A percentile compares a stretch with the other conserved stretches of the same genome.
Conservation (phyloP, 2,888 invertebrate species). For the Drosophila neotestacea region DNA sequence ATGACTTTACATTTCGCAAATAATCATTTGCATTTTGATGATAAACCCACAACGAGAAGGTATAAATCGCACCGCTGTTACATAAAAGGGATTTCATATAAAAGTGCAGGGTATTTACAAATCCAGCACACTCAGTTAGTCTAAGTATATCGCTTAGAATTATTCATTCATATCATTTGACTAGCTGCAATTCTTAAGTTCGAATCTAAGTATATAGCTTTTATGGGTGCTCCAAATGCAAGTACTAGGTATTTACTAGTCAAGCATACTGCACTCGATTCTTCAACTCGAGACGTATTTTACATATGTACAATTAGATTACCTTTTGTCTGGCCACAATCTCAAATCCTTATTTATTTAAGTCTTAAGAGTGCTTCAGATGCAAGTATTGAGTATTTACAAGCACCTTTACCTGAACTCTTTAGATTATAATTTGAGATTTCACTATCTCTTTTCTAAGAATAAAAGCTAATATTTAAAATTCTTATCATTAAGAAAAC, state of each 20-base stretch:
- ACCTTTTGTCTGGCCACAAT: too few relatives aligned
- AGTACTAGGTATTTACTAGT: not conserved
- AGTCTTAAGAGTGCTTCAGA: not conserved
- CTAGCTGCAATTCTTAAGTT: too few relatives aligned
- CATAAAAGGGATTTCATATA: not conserved
- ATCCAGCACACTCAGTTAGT: not conserved
- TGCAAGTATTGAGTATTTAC: not conserved
- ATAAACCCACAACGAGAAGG: not conserved
- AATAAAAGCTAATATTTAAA: not conserved
- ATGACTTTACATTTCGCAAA: conserved; percentile 9
- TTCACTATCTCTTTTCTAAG: not conserved
- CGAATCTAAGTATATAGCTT: not conserved
- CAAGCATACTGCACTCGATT: not conserved
- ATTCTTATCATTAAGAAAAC: not conserved
- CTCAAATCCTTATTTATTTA: not conserved
- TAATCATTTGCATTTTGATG: conserved; percentile 39
- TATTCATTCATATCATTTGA: too few relatives aligned
- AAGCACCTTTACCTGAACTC: not conserved
- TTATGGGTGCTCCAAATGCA: not conserved
- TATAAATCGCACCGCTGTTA: not conserved
- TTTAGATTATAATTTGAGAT: not conserved
- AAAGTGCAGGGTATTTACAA: not conserved
- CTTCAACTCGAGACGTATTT: not conserved
- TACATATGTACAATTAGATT: not conserved
- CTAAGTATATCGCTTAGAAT: too few relatives aligned